Conservation (phyloP, 2,113 vertebrate genomes). For the Barnardius zonarius region DNA sequence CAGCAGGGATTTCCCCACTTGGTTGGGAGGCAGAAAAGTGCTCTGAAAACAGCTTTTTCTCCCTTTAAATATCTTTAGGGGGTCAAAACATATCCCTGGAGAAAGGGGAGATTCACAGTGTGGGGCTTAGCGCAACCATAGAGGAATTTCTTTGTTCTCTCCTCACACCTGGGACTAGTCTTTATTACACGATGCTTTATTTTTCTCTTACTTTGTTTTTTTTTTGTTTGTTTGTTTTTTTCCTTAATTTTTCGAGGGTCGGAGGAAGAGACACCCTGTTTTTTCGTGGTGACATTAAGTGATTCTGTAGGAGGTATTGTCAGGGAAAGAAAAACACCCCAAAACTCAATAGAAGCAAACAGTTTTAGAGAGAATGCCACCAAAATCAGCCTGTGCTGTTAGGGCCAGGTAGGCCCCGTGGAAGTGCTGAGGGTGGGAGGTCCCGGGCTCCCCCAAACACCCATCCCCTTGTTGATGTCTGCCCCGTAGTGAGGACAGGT, state of each 20-base stretch:
- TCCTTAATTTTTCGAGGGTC: background rate
- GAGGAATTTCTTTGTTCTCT: background rate
- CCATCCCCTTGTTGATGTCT: background rate
- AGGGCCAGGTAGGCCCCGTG: background rate
- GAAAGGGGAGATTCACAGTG: background rate
- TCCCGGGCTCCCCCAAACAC: background rate
- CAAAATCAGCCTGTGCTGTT: fast-evolving
- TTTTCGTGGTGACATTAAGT: background rate
- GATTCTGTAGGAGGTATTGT: background rate
- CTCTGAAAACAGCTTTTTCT: background rate
- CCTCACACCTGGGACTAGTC: background rate
- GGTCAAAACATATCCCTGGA: fast-evolving
- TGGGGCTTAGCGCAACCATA: fast-evolving
- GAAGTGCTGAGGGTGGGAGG: background rate
- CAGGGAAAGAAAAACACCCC: too few species aligned
- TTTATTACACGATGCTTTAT: background rate
- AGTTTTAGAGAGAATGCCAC: fast-evolving
- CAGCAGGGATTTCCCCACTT: fast-evolving
- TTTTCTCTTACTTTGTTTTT: fast-evolving
- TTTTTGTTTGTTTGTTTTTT: too few species aligned
- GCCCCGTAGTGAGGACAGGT: background rate
- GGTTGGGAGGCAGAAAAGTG: background rate
- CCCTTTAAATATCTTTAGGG: background rate
- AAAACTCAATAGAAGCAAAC: background rate
- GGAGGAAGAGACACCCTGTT: fast-evolving